Evolutionary conservation across 2,888 invertebrate species (phyloP), one percentile per base, ranked within the genome.

Genomic region (Drosophila trichaetosa): DNA sequence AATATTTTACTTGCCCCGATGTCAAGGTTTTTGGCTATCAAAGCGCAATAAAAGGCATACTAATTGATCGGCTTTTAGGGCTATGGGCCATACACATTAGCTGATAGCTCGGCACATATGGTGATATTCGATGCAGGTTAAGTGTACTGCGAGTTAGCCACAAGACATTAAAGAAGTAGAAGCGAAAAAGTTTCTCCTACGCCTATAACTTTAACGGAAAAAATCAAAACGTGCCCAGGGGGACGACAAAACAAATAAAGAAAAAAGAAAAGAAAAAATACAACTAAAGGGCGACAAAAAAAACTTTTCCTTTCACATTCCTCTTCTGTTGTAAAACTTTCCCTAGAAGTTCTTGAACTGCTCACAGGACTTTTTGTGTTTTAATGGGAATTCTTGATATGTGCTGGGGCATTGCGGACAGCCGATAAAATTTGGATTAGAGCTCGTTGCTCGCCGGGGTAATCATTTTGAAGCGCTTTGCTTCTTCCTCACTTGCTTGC

Each of bases 41-140:
- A 42, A 16, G 29, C 24, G 27, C 51, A n/a, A 24, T 29, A 69
- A 62, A 70, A 31, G 36, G 56, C 8, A 56, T 74, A 57, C 60
- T 79, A 86, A 86, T 86, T 89, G 87, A 78, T 79, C 67, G 69
- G 53, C 63, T 74, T 79, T 89, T 87, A 82, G 68, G 51, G 62
- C 67, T 65, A 70, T 56, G 42, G 69, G 76, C 62, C 51, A 67
- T 38, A 52, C 33, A 49, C 52, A 69, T 79, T 78, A 74, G 65
- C 38, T 62, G 51, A 73, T 79, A 51, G 66, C 33, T 31, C n/a
- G 18, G 42, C 53, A 42, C 66, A 65, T 36, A 27, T 79, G 61
- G 59, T 38, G 58, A 40, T 76, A 56, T 56, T 64, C 58, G 60
- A 70, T 66, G 33, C 71, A 72, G 46, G 70, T 73, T 81, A 76